Evolutionary conservation across 1,140 invertebrate species (phyloP).

Genomic region (Piezodorus guildinii): DNA sequence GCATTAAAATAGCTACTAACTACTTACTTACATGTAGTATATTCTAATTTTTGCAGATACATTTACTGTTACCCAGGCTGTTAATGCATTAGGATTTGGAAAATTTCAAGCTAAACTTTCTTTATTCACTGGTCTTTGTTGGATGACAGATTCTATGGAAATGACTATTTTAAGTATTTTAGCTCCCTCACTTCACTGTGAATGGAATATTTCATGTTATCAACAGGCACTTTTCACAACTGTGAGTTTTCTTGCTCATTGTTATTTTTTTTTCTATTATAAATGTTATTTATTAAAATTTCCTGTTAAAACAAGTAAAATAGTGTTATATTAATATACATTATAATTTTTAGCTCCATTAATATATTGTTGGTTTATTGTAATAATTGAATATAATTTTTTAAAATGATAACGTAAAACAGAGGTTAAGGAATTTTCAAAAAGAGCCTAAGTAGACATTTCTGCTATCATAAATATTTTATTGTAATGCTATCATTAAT

Average conservation of each 20-base stretch:
- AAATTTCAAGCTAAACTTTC: constrained; percentile 89
- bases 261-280: constrained; percentile 15
- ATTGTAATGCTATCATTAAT: too few species aligned
- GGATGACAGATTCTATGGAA: constrained; percentile 98
- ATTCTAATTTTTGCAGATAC: constrained; percentile 52
- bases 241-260: constrained; percentile 33
- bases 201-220: constrained; percentile 80
- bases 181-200: constrained; percentile 83
- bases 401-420: too few species aligned
- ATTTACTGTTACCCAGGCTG: constrained; percentile 88
- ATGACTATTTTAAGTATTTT: constrained; percentile 93
- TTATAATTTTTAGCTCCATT: too few species aligned
- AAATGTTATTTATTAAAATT: neutral
- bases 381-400: too few species aligned
- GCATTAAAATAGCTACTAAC: neutral
- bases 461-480: too few species aligned
- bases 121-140: constrained; percentile 72
- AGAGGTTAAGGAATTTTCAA: too few species aligned
- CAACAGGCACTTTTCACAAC: constrained; percentile 63
- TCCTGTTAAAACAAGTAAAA: too few species aligned
- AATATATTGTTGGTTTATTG: too few species aligned
- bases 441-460: too few species aligned
- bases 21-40: neutral
- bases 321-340: too few species aligned
- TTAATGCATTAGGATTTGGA: constrained; percentile 91